Conservation (phyloP, 2,888 invertebrate species). For the Xanthorhoe designata region DNA sequence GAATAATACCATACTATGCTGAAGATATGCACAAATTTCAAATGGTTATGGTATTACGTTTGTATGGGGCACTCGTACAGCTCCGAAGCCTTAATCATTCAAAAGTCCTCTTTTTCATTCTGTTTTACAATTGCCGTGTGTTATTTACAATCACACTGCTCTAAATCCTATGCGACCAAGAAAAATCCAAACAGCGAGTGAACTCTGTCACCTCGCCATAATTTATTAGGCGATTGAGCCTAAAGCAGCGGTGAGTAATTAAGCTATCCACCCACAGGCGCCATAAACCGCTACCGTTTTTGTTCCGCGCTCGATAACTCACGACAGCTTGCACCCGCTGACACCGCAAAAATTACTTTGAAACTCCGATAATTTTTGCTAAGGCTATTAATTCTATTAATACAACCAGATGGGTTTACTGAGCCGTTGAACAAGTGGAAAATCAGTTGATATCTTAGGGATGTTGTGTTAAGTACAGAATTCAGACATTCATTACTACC, state of each 20-base stretch:
- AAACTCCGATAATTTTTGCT: not conserved
- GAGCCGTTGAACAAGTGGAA: not conserved
- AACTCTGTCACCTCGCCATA: not conserved
- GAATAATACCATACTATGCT: no score
- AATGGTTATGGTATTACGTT: no score
- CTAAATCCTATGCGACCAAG: not conserved
- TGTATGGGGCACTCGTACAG: no score
- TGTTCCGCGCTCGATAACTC: conserved; percentile 34
- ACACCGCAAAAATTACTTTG: conserved; percentile 23
- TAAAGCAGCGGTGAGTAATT: not conserved
- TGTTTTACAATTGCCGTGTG: no score
- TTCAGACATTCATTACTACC: no score
- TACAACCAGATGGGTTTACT: not conserved
- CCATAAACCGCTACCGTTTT: conserved; percentile 26
- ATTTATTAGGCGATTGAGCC: conserved; percentile 1
- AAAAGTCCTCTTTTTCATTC: no score
- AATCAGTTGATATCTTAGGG: no score
- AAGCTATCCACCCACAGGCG: conserved; percentile 5
- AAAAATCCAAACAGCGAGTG: not conserved
- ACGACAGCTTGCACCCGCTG: conserved; percentile 25
- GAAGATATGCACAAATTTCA: no score
- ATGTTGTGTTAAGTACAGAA: no score
- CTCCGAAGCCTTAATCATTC: no score
- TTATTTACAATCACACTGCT: no score
- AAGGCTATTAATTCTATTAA: not conserved